phyloP scores from a whole-genome alignment of 1,140 invertebrate species.

The Panagrolaimus sp. region DNA sequence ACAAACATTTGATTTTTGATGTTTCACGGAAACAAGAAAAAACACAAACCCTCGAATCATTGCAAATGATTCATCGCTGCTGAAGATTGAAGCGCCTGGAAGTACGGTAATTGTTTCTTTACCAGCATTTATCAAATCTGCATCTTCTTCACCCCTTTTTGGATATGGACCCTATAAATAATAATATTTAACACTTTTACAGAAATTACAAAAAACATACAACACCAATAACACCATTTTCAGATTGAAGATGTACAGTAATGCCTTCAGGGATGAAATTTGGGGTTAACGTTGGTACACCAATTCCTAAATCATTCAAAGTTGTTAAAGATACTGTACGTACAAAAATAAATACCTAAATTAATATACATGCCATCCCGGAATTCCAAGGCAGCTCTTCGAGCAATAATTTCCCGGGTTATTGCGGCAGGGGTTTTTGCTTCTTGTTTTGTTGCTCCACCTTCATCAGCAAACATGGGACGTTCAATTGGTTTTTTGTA shows the following conservation, averaged over 20 bases:
- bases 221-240: conserved; percentile 92
- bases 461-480: conserved; percentile 22
- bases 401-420: conserved; percentile 78
- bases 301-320: conserved; percentile 79
- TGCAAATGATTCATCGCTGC: conserved; percentile 94
- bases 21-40: conserved; percentile 21
- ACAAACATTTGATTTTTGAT: conserved; percentile 40
- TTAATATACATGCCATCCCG: conserved; percentile 91
- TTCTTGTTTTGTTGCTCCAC: conserved; percentile 20
- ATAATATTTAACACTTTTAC: conserved; percentile 56
- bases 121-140: conserved; percentile 96
- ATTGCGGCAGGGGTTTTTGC: conserved; percentile 67
- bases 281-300: conserved; percentile 90
- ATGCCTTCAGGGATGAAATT: conserved; percentile 77
- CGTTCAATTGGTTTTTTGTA: conserved; percentile 58
- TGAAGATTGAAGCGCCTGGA: conserved; percentile 82
- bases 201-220: conserved; percentile 55
- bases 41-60: conserved; percentile 86
- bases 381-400: conserved; percentile 87
- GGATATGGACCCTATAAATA: conserved; percentile 95
- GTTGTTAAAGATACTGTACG: conserved; percentile 12
- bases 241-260: conserved; percentile 74
- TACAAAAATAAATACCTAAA: not conserved
- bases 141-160: conserved; percentile 70
- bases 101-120: conserved; percentile 93